Base-by-base conservation (phyloP, 2,797 vertebrate genomes). In the Avahi laniger region DNA sequence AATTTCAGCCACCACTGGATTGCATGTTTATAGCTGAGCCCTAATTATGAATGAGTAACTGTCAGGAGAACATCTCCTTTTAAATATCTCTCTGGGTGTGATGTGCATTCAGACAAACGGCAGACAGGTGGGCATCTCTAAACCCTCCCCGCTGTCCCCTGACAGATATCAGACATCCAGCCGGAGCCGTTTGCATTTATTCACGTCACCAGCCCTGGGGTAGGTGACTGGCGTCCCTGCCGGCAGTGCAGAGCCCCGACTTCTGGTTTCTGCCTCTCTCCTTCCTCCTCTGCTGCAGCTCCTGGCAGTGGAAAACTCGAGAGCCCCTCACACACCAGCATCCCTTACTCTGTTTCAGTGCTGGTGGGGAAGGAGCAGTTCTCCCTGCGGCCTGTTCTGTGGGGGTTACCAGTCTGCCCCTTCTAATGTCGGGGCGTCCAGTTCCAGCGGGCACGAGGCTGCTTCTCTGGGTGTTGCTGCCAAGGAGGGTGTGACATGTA, bases 401-500 rank as follows among this genome's bases (percentile, higher is more conserved):
- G 65, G 35, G 48, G 50, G 54, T 46, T 5, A 13, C 48, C 28
- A 13, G 28, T 11, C 7, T n/a, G 14, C 43, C 7, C 26, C 54
- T 13, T n/a, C 54, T 6, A 5, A 17, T 1, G 1, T 5, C 30
- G 50, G 33, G 22, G 1, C 0, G 5, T 24, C 33, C 0, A 1
- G 43, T 11, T 22, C 28, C 12, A 4, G 35, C 2, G 2, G 0
- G 50, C 5, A 0, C 0, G 2, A 59, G 75, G 75, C 13, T 1
- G 17, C n/a, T 13, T 72, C 35, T 50, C 65, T 67, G 59, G 50
- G 9, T 15, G 1, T 9, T 5, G 54, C 18, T 28, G 65, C 57
- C 6, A 2, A 7, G 48, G n/a, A 54, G 46, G 28, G 35, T 12
- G 7, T 2, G 61, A 35, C 18, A 38, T 11, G 3, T 26, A 41